These are phyloP conservation scores for Heteromyza rotundicornis DNA, from an alignment of 2,888 invertebrate species.

Conservation along the genomic window DNA sequence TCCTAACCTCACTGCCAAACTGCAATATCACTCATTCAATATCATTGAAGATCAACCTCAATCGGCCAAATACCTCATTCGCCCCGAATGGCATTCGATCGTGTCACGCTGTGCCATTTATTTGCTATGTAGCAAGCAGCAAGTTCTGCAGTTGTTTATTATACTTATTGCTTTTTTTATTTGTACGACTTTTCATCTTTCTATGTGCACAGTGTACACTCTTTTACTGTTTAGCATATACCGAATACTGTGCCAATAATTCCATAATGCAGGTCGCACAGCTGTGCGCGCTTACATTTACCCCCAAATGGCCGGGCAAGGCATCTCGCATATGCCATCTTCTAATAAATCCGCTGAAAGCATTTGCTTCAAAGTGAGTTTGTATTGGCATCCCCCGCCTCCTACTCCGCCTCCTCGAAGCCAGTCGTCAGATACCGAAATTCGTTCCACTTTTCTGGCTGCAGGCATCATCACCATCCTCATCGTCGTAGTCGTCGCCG, in stretches of 20 bases:
- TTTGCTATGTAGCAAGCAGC: not conserved
- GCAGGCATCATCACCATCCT: too few species aligned
- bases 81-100: not conserved
- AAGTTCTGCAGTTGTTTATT: too few species aligned
- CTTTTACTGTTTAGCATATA: not conserved
- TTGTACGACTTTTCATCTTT: too few species aligned
- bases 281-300: conserved; percentile 3
- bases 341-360: conserved; percentile 26
- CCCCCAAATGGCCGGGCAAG: too few species aligned
- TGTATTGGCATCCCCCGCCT: not conserved
- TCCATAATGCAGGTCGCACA: not conserved
- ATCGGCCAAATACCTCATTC: not conserved
- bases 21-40: too few species aligned
- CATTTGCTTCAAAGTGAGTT: too few species aligned
- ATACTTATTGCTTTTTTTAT: not conserved
- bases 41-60: too few species aligned
- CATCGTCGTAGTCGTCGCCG: too few species aligned
- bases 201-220: too few species aligned
- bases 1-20: too few species aligned
- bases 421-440: conserved; percentile 6
- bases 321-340: conserved; percentile 15
- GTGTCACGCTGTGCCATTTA: conserved; percentile 4
- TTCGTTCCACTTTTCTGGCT: conserved; percentile 16
- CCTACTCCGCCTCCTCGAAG: not conserved
- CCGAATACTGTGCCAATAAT: not conserved